Evolutionary conservation across 2,113 vertebrate genomes (phyloP), one percentile per base, ranked within the genome.

Genomic region (Gnathochromis pfefferi): DNA sequence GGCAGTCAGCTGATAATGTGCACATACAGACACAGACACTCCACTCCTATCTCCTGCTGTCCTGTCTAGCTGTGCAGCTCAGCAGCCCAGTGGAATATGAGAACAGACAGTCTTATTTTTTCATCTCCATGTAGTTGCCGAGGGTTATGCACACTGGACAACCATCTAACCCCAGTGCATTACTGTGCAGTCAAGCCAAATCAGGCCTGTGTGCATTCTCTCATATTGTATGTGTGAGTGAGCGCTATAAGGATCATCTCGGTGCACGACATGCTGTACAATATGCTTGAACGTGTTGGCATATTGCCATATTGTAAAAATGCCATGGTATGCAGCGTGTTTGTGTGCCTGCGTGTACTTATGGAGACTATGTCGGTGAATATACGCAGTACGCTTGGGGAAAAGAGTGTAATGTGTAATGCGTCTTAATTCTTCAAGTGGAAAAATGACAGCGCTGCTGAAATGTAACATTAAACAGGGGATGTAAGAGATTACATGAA

Each of bases 51-150:
- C 17, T 19, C 45, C 38, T 33, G n/a, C 82, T 57, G 17, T 93
- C 75, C 82, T 85, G 78, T 91, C 84, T 84, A 28, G 54, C 84
- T 79, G 42, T 88, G 89, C 83, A 47, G 87, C 63, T 92, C 87
- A 93, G 88, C 79, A 80, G 70, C 80, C 31, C 63, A 55, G 84
- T 89, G 81, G 85, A 90, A 91, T 88, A 94, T 94, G 51, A 87
- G 83, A 90, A 87, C 82, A 89, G 90, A 93, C 92, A 90, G 85
- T 87, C 58, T 92, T 93, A 90, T 88, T 92, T 91, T 91, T 92
- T 87, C 35, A 89, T 91, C 83, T 89, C 70, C 45, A 65, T 89
- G 85, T 89, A 87, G 86, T 87, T 92, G 92, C 94, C 40, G 54
- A 85, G 87, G 92, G 87, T 94, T 87, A 92, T 82, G 85, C 89